Conservation (phyloP, 2,113 vertebrate species). For the Desmodus rotundus region DNA sequence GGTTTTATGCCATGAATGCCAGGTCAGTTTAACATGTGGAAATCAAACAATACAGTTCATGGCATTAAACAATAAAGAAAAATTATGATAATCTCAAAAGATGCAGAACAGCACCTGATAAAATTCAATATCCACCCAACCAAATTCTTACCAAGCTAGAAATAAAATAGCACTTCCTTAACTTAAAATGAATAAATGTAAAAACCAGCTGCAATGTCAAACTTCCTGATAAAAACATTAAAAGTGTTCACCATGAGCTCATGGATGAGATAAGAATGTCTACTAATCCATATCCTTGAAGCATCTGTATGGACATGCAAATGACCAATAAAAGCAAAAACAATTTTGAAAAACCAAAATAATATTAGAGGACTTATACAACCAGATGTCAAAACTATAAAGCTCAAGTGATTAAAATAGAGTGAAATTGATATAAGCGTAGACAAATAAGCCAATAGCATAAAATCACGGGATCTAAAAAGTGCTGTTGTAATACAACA, state of each 20-base stretch:
- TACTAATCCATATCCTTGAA: not conserved
- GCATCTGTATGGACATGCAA: not conserved
- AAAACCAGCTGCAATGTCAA: not conserved
- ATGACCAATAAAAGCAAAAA: not conserved
- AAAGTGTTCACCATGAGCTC: not conserved
- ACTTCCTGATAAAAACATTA: not conserved
- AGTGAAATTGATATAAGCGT: not conserved
- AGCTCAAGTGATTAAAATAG: not conserved
- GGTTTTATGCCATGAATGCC: not conserved
- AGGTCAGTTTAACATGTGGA: not conserved
- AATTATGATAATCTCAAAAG: not conserved
- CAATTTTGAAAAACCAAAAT: not conserved
- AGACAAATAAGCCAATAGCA: not conserved
- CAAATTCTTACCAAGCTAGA: constrained; percentile 2
- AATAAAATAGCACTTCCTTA: not conserved
- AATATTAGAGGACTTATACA: not conserved
- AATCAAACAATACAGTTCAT: constrained; percentile 9
- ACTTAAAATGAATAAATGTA: not conserved
- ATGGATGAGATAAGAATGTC: not conserved
- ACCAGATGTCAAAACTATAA: not conserved
- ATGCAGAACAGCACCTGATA: not conserved
- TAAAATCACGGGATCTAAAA: not conserved
- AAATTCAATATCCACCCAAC: not conserved
- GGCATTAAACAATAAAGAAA: not conserved
- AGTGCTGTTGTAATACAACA: not conserved